Evolutionary conservation across 2,113 vertebrate species (phyloP), one percentile per base, ranked within the genome.

Genomic region (Callionymus lyra): DNA sequence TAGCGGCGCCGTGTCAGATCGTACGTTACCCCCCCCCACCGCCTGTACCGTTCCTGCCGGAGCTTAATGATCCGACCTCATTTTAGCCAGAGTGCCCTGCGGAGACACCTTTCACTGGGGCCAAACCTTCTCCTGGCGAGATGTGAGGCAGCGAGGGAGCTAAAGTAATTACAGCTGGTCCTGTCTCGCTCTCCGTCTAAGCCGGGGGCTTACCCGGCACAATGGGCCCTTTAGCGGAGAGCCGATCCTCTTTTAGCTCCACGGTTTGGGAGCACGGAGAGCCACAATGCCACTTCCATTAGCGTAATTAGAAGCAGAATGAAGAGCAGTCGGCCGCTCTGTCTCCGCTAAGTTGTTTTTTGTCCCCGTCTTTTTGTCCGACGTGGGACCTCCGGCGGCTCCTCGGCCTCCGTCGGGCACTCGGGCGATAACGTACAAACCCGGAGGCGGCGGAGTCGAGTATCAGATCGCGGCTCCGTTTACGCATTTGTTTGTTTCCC

Each of bases 111-210:
- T 71, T 71, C 60, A 72, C 42, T 40, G 66, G 14, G 64, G 65
- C 52, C 67, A 73, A 81, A 54, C 70, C 54, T 56, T 74, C 68
- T 76, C 59, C 71, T 81, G 77, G 79, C 62, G 58, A 21, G 47
- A 60, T 57, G 53, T 42, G 68, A 65, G 74, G 70, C 65, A 59
- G 65, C 65, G 68, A 65, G 74, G 70, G 64, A 59, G 65, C 65
- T 81, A 82, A 83, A 82, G 77, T 84, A 80, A 85, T 85, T 84
- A 83, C 70, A 69, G 64, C 54, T 31, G 68, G 44, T 61, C 56
- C 59, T 9, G 49, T 64, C 62, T 69, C 56, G 58, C 62, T 50
- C 71, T 47, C 65, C 14, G 59, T 63, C 61, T 66, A 73, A 81
- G 72, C 74, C 69, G 57, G 52, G 53, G 62, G 68, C 73, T 83